Base-by-base conservation (phyloP, 2,797 vertebrate species). In the Oreortyx pictus region DNA sequence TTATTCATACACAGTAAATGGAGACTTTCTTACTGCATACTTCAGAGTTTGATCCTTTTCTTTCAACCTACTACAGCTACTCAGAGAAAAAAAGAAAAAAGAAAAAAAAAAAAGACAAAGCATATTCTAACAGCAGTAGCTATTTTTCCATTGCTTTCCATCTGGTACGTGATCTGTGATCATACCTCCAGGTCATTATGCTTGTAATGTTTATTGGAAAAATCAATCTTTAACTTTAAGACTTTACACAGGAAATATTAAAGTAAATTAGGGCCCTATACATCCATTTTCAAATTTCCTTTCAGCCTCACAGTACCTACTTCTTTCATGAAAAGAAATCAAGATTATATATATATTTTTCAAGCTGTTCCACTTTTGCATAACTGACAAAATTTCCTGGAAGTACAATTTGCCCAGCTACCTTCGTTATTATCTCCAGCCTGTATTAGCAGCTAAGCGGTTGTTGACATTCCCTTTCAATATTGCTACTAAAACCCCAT, bases 191-290 rank as follows among this genome's bases (percentile, higher is more conserved):
- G 90, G 93, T 79, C 77, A 88, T 91, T 93, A 89, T 14, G 49
- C 49, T 77, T 78, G 72, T 88, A 93, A 86, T 82, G 90, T 82
- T 96, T 95, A 93, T 92, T 94, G 92, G 80, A 92, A 94, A 87
- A 94, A 96, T 97, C 85, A 96, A 94, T 95, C 89, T 94, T 96
- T 96, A 95, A 97, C 92, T 95, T 88, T 49, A 96, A 80, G 88
- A 57, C 61, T 91, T 93, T 82, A 67, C 91, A 91, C 95, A 95
- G 94, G 92, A 96, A 96, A 94, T 94, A 95, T 89, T 93, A 93
- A 95, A 95, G 89, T 92, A 82, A 92, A 92, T 96, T 94, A 92
- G 57, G 62, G 57, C 72, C 73, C 84, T 84, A 74, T 64, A 74
- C 57, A 84, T 88, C 80, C 77, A 94, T 96, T 96, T 95, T 94